A percentile compares a stretch with the other conserved stretches of the same genome.
Conservation (phyloP, 2,113 vertebrate genomes). For the human region GRCh38 chr12:19500501-19501000, state of each 20-base stretch:
- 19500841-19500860: not conserved
- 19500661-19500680: not conserved
- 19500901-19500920: not conserved
- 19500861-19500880: not conserved
- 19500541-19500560: conserved; percentile 9
- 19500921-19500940: not conserved
- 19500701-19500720: not conserved
- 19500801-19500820: not conserved
- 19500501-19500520: not conserved
- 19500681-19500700: not conserved
- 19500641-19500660: not conserved
- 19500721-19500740: not conserved
- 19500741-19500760: not conserved
- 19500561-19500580: not conserved
- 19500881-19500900: not conserved
- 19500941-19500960: not conserved
- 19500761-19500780: not conserved
- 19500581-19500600: not conserved
- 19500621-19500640: not conserved
- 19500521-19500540: not conserved
- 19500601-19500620: not conserved
- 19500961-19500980: not conserved
- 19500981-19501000: not conserved
- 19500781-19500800: not conserved
- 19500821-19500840: not conserved